These are phyloP conservation scores for Ranitomeya variabilis DNA, from an alignment of 2,113 vertebrate species.

Conservation along the genomic window DNA sequence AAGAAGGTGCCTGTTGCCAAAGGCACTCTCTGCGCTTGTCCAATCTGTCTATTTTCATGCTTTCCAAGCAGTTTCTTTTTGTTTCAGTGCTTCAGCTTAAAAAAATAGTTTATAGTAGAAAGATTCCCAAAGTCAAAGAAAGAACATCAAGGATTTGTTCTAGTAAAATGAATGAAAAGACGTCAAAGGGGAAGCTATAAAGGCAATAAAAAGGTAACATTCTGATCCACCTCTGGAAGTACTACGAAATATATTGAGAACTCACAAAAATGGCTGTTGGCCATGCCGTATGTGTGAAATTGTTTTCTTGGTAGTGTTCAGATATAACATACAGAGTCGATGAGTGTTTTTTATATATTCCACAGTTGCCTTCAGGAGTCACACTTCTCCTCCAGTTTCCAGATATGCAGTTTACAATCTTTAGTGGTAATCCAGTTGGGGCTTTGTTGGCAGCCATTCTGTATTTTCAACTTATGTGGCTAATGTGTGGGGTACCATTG, in stretches of 20 bases:
- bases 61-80: background rate
- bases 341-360: background rate
- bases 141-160: background rate
- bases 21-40: background rate
- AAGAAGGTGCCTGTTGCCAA: background rate
- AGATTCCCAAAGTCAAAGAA: background rate
- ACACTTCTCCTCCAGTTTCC: background rate
- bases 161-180: background rate
- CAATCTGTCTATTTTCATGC: slow-evolving; percentile 14
- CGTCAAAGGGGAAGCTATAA: background rate
- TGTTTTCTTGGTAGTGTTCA: background rate
- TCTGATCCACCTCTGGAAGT: background rate
- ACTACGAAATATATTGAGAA: background rate
- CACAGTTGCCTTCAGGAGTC: background rate
- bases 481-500: no score
- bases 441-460: no score
- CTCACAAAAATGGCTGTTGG: background rate
- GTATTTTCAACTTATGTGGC: no score
- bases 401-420: no score
- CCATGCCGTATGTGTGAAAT: background rate
- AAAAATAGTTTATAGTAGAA: slow-evolving; percentile 3
- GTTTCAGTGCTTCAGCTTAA: background rate
- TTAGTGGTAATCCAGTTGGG: no score
- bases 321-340: background rate
- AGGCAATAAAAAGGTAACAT: background rate